A percentile compares a stretch with the other conserved stretches of the same genome.
These are phyloP conservation scores for Solen grandis DNA, from an alignment of 1,140 invertebrate species.

Conservation along the genomic window DNA sequence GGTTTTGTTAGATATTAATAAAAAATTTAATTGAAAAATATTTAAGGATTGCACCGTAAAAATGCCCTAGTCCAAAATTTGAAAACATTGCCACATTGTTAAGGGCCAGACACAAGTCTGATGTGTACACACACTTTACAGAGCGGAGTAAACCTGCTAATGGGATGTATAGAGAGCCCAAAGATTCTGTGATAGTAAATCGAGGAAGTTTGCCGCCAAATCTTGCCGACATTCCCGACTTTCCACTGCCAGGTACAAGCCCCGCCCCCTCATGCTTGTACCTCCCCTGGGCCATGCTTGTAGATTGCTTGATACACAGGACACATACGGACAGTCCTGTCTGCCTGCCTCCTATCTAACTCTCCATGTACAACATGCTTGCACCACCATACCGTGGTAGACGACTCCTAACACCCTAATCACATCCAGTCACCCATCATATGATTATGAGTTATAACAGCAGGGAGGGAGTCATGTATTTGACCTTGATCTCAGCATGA, in stretches of 20 bases:
- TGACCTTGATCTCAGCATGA: too few species aligned
- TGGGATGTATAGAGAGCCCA: slow-evolving; percentile 41
- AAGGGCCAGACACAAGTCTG: too few species aligned
- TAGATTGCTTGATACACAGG: not conserved
- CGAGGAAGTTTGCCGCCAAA: slow-evolving; percentile 44
- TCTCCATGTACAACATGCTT: slow-evolving; percentile 14
- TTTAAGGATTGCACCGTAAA: too few species aligned
- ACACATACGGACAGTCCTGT: not conserved
- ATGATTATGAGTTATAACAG: too few species aligned
- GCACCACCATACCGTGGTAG: not conserved
- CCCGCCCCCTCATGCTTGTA: not conserved
- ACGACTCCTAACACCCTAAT: too few species aligned
- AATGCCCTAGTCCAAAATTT: too few species aligned
- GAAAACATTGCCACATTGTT: too few species aligned
- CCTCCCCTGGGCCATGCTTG: not conserved
- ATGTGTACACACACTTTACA: too few species aligned
- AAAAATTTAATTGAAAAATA: too few species aligned
- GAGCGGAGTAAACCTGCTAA: not conserved
- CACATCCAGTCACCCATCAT: too few species aligned
- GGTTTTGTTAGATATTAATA: too few species aligned
- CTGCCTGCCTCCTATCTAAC: not conserved
- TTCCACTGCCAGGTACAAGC: slow-evolving; percentile 37
- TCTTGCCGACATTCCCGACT: slow-evolving; percentile 38
- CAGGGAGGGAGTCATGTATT: too few species aligned
- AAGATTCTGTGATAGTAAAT: slow-evolving; percentile 49